Conservation (phyloP, 2,113 vertebrate genomes). For the Apeltes quadracus region DNA sequence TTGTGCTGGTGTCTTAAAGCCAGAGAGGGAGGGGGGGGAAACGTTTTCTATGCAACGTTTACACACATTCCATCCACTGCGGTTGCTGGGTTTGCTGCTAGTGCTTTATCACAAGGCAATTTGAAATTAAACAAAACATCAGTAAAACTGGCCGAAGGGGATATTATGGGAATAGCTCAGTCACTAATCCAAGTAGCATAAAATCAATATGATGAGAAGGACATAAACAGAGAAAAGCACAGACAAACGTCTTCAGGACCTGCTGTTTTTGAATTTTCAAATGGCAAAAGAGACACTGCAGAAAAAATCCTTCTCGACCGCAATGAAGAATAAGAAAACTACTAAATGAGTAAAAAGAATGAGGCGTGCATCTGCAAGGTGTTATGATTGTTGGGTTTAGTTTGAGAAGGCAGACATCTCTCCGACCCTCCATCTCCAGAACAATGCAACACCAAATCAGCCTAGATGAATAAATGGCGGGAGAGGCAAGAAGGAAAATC, state of each 20-base stretch:
- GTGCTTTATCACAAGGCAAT: conserved; percentile 43
- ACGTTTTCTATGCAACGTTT: conserved; percentile 35
- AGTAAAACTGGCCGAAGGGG: conserved; percentile 20
- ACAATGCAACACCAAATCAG: neutral
- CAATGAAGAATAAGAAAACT: neutral
- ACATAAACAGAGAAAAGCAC: conserved; percentile 13
- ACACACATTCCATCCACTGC: conserved; percentile 5
- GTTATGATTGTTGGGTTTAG: too few species aligned
- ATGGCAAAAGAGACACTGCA: conserved; percentile 2
- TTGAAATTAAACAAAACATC: conserved; percentile 42
- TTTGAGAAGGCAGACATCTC: neutral
- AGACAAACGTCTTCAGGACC: neutral
- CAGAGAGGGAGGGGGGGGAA: conserved; percentile 13
- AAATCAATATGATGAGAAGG: conserved; percentile 10
- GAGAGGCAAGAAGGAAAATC: neutral
- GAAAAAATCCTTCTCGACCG: conserved; percentile 10
- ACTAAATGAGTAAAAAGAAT: neutral
- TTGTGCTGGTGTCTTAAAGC: conserved; percentile 29
- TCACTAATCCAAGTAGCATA: conserved; percentile 17
- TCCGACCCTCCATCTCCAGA: neutral
- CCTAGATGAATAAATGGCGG: neutral
- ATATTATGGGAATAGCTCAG: conserved; percentile 43
- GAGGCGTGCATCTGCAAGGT: neutral
- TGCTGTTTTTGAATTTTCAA: neutral
- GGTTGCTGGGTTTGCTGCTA: conserved; percentile 30